Conservation (phyloP, 2,888 invertebrate genomes). For the Gonocerus acuteangulatus region DNA sequence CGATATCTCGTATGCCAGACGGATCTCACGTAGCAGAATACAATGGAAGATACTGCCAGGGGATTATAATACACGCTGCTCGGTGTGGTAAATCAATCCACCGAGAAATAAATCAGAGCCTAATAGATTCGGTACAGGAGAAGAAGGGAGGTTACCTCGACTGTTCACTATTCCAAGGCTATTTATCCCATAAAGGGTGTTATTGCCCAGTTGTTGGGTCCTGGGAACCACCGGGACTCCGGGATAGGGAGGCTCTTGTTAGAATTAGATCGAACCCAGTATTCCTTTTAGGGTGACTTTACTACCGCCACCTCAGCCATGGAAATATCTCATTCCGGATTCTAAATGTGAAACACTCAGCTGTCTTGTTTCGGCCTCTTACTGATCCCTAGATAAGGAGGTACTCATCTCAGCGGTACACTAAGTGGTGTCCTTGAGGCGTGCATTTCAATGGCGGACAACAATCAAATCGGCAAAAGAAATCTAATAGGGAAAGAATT, state of each 20-base stretch:
- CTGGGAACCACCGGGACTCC: constrained; percentile 10
- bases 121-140: constrained; percentile 14
- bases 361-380: too few species aligned
- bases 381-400: too few species aligned
- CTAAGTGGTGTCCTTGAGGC: too few species aligned
- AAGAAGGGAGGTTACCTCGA: not conserved
- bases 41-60: not conserved
- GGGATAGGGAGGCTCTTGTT: constrained; percentile 14
- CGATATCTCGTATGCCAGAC: not conserved
- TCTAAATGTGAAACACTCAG: not conserved
- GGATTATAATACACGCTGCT: constrained; percentile 9
- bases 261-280: constrained; percentile 10
- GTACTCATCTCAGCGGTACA: too few species aligned
- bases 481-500: too few species aligned
- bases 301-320: constrained; percentile 14
- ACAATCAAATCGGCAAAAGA: too few species aligned
- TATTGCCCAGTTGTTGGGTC: constrained; percentile 13
- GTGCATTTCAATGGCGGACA: too few species aligned
- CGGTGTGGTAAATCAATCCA: constrained; percentile 7
- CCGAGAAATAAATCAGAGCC: constrained; percentile 14
- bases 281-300: constrained; percentile 17
- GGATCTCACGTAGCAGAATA: constrained; percentile 18
- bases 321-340: constrained; percentile 19
- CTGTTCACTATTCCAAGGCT: constrained; percentile 18
- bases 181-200: constrained; percentile 17